Evolutionary conservation across 2,888 invertebrate species (phyloP).

Genomic region (Luperina testacea): DNA sequence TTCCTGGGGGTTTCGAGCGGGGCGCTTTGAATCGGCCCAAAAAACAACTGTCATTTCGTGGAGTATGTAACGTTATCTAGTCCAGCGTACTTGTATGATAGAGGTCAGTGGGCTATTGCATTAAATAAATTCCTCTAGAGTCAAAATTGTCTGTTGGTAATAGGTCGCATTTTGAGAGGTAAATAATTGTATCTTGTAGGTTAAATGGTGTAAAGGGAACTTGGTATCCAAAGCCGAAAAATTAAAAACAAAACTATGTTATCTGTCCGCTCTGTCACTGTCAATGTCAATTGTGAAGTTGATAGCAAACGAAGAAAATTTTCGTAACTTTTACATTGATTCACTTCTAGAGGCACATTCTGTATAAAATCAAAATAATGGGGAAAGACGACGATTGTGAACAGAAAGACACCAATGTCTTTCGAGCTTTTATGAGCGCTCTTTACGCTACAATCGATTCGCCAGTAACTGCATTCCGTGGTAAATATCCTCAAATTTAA

Average conservation of each 20-base stretch:
- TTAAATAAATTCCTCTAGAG: too few species aligned
- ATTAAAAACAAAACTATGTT: not conserved
- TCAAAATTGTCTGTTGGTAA: not conserved
- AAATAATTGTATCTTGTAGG: too few species aligned
- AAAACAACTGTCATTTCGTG: too few species aligned
- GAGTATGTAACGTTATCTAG: too few species aligned
- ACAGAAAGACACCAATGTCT: conserved; percentile 79
- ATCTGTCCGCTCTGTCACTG: conserved; percentile 1
- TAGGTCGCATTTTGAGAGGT: not conserved
- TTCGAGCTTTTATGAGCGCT: conserved; percentile 89
- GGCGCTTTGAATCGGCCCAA: too few species aligned
- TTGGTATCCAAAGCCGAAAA: not conserved
- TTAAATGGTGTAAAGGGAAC: not conserved
- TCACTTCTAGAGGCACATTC: conserved; percentile 8
- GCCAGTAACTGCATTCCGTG: conserved; percentile 94
- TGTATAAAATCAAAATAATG: conserved; percentile 62
- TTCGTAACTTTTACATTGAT: conserved; percentile 13
- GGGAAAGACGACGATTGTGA: conserved; percentile 48
- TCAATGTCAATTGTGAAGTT: conserved; percentile 34
- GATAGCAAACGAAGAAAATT: conserved; percentile 2
- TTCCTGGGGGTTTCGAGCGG: too few species aligned
- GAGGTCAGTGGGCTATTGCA: too few species aligned
- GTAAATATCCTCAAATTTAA: conserved; percentile 82
- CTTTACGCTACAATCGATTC: conserved; percentile 91
- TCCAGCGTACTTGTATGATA: too few species aligned